A percentile compares a stretch with the other conserved stretches of the same genome.
Conservation (phyloP, 1,140 invertebrate genomes). For the Chelonus insularis region DNA sequence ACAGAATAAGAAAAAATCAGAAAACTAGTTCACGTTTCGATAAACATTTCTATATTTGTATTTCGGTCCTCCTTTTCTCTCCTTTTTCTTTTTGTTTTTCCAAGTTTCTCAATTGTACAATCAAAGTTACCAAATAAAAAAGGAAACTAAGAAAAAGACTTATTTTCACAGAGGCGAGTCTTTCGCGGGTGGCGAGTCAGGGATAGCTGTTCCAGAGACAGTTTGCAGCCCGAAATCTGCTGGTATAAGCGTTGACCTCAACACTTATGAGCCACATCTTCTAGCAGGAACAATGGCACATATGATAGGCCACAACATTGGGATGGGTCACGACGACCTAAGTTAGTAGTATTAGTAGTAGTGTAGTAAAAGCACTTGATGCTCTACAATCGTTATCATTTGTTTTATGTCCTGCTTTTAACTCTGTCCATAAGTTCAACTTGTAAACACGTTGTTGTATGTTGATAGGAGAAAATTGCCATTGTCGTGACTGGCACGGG, state of each 20-base stretch:
- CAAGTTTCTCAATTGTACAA: constrained; percentile 1
- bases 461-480: constrained; percentile 70
- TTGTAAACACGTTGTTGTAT: constrained; percentile 19
- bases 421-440: constrained; percentile 10
- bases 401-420: neutral
- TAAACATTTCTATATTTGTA: neutral
- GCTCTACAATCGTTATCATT: neutral
- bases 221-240: constrained; percentile 89
- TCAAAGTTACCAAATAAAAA: neutral
- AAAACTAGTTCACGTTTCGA: neutral
- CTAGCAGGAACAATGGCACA: constrained; percentile 92
- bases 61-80: neutral
- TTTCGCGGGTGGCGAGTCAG: constrained; percentile 83
- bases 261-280: constrained; percentile 91
- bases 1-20: no score
- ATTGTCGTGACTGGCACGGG: constrained; percentile 91
- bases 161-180: constrained; percentile 72
- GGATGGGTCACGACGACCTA: constrained; percentile 91
- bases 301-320: constrained; percentile 96
- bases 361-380: neutral
- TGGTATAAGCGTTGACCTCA: constrained; percentile 89
- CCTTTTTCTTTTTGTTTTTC: neutral
- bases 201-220: constrained; percentile 88
- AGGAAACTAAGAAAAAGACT: neutral
- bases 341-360: constrained; percentile 61